Percentiles rank a stretch among this genome's conserved stretches.
These are phyloP conservation scores for Drosophila bocki DNA, from an alignment of 1,140 invertebrate species.

Conservation along the genomic window DNA sequence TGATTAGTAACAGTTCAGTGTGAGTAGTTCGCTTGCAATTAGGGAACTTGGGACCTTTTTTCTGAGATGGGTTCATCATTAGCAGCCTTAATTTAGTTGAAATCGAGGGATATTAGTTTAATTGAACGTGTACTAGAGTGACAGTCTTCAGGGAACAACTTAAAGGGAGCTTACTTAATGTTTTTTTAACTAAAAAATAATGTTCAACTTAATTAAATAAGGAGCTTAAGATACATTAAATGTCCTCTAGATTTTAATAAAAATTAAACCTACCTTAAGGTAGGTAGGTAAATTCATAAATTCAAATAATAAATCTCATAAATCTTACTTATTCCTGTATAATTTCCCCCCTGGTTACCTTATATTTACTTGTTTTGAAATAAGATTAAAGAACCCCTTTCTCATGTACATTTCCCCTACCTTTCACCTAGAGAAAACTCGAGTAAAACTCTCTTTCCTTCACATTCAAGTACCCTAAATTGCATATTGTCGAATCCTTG, in stretches of 20 bases:
- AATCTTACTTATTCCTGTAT: not conserved
- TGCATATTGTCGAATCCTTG: conserved; percentile 3
- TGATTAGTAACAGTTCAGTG: conserved; percentile 39
- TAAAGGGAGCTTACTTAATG: no score
- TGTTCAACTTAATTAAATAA: no score
- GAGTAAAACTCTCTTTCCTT: not conserved
- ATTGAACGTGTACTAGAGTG: not conserved
- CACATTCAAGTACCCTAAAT: conserved; percentile 16
- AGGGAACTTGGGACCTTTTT: conserved; percentile 11
- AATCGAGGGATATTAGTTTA: not conserved
- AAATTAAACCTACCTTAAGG: not conserved
- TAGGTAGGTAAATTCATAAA: not conserved
- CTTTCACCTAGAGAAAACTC: not conserved
- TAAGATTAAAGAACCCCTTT: not conserved
- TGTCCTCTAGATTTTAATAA: not conserved
- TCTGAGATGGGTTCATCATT: not conserved
- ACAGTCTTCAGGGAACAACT: not conserved
- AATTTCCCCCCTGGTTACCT: no score
- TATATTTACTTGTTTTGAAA: not conserved
- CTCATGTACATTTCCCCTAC: not conserved
- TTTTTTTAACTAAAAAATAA: no score
- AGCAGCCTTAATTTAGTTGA: conserved; percentile 7
- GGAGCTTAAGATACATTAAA: no score
- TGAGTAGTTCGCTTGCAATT: conserved; percentile 19
- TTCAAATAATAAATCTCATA: not conserved